phyloP scores from a whole-genome alignment of 2,797 vertebrate species.

The Gadopsis marmoratus region DNA sequence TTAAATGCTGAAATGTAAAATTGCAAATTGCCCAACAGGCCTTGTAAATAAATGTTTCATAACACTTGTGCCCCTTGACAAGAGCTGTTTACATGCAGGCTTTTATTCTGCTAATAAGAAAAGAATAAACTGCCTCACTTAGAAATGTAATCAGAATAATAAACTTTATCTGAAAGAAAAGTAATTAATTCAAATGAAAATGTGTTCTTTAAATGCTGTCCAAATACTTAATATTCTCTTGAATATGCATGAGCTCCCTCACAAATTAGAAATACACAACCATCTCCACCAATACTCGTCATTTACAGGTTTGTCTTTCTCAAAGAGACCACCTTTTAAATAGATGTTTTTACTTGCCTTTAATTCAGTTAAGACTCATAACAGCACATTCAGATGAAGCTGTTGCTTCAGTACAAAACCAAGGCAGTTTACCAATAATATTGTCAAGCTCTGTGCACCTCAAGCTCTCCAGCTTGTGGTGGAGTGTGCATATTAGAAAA shows the following conservation, averaged over 20 bases:
- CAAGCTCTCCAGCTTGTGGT: not conserved
- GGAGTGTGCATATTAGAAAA: not conserved
- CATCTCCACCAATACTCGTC: not conserved
- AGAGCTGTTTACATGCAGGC: not conserved
- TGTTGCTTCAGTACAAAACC: not conserved
- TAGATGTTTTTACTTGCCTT: not conserved
- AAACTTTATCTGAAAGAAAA: not conserved
- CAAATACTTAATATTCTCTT: not conserved
- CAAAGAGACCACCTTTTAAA: not conserved
- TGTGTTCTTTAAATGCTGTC: not conserved
- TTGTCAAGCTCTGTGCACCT: not conserved
- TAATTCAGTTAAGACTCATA: not conserved
- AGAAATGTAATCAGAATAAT: not conserved
- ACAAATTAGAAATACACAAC: not conserved
- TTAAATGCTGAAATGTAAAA: slow-evolving; percentile 6
- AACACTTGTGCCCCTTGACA: not conserved
- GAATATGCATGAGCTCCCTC: not conserved
- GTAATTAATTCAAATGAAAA: not conserved
- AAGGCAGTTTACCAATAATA: not conserved
- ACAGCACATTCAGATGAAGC: not conserved
- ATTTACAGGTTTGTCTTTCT: not conserved
- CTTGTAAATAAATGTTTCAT: not conserved
- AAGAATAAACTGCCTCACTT: not conserved
- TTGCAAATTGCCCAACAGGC: not conserved
- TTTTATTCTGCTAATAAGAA: not conserved